phyloP scores from a whole-genome alignment of 2,888 invertebrate genomes.

The Ectropis crepuscularia region DNA sequence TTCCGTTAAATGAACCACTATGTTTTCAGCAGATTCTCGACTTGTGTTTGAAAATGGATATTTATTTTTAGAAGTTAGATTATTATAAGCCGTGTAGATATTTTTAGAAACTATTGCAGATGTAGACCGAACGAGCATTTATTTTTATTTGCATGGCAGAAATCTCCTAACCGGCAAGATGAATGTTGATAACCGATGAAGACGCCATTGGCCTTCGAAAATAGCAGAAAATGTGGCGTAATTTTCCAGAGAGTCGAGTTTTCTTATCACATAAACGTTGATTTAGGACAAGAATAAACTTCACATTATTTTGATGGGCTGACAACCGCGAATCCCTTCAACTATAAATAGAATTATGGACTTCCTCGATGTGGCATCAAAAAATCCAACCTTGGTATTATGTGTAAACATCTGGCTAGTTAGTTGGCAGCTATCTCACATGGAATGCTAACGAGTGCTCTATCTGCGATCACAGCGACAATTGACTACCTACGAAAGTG shows the following conservation, averaged over 20 bases:
- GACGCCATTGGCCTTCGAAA: conserved; percentile 8
- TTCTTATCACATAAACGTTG: conserved; percentile 3
- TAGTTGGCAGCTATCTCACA: conserved; percentile 55
- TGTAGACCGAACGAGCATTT: conserved; percentile 15
- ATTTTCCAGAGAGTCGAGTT: conserved; percentile 4
- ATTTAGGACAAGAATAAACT: conserved; percentile 11
- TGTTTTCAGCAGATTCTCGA: conserved; percentile 10
- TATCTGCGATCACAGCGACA: conserved; percentile 56
- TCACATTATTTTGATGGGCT: conserved; percentile 16
- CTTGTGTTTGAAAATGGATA: conserved; percentile 11
- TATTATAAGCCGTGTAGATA: conserved; percentile 11
- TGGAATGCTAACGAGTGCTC: conserved; percentile 66
- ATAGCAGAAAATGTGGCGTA: not conserved
- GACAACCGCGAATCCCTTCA: conserved; percentile 22
- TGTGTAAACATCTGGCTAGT: conserved; percentile 53
- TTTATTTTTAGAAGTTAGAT: conserved; percentile 22
- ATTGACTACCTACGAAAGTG: conserved; percentile 53
- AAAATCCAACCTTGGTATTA: conserved; percentile 56
- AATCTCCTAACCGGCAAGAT: conserved; percentile 1
- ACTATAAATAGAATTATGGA: conserved; percentile 38
- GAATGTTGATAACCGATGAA: not conserved
- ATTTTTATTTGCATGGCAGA: conserved; percentile 6
- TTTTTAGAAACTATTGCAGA: conserved; percentile 20
- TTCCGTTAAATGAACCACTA: conserved; percentile 4
- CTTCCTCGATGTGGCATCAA: conserved; percentile 53